phyloP scores from a whole-genome alignment of 2,113 vertebrate species.

The Nipponia nippon region DNA sequence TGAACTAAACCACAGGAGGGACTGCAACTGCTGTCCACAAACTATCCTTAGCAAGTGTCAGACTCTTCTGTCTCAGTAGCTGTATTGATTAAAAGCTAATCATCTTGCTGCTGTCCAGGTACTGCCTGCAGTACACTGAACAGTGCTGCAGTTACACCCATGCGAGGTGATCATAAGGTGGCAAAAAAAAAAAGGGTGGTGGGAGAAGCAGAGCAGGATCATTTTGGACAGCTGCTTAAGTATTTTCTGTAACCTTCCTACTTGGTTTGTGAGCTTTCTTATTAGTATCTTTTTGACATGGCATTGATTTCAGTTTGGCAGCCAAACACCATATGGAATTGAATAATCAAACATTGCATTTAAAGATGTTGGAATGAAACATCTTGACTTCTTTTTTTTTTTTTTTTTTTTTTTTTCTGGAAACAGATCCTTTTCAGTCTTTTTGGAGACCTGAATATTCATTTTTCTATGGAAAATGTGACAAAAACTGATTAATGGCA shows the following conservation, averaged over 20 bases:
- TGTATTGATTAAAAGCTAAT: neutral
- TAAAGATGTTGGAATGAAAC: neutral
- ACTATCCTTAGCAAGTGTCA: neutral
- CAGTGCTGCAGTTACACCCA: neutral
- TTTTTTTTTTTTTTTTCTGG: neutral
- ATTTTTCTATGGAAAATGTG: neutral
- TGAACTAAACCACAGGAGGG: neutral
- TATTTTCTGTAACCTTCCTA: neutral
- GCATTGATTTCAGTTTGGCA: neutral
- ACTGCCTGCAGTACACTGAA: neutral
- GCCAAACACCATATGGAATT: neutral
- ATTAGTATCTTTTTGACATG: neutral
- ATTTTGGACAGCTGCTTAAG: neutral
- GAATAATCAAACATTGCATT: neutral
- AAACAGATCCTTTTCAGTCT: neutral
- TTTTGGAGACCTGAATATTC: neutral
- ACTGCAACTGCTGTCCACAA: neutral
- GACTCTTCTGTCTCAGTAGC: neutral
- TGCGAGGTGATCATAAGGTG: neutral
- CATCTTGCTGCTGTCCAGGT: neutral
- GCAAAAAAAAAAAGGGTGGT: fast-evolving
- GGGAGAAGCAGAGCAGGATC: neutral
- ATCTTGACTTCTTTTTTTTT: neutral
- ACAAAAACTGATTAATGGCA: neutral
- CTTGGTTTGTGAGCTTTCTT: neutral